These are phyloP conservation scores for Paracanthobrama guichenoti DNA, from an alignment of 2,113 vertebrate genomes.

Conservation along the genomic window DNA sequence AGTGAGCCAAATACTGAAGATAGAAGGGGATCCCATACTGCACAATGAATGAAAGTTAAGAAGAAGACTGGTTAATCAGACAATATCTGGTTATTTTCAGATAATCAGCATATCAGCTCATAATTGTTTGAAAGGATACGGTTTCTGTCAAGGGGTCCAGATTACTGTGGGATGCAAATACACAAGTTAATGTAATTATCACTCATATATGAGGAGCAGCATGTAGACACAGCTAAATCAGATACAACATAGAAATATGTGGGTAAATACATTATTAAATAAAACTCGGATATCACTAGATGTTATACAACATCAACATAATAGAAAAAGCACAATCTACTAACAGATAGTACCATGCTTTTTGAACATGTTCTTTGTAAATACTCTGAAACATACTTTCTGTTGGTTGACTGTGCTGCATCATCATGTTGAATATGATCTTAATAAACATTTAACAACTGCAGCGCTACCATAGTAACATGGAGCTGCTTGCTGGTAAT, in stretches of 20 bases:
- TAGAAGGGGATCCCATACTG: slow-evolving; percentile 97
- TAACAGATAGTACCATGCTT: neutral
- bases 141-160: slow-evolving; percentile 95
- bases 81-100: neutral
- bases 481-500: neutral
- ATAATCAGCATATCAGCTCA: neutral
- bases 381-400: neutral
- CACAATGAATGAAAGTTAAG: slow-evolving; percentile 51
- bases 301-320: neutral
- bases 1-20: slow-evolving; percentile 94
- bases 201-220: neutral
- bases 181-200: neutral
- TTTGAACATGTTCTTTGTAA: neutral
- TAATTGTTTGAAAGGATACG: slow-evolving; percentile 80
- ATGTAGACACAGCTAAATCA: neutral
- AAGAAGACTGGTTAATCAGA: neutral
- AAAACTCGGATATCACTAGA: neutral
- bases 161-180: slow-evolving; percentile 77
- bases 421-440: neutral
- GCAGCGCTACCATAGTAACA: neutral
- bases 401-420: neutral
- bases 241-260: neutral
- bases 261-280: neutral
- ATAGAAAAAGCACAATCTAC: neutral
- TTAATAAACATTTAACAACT: neutral